phyloP scores from a whole-genome alignment of 2,113 vertebrate species.

The Psittacus erithacus region DNA sequence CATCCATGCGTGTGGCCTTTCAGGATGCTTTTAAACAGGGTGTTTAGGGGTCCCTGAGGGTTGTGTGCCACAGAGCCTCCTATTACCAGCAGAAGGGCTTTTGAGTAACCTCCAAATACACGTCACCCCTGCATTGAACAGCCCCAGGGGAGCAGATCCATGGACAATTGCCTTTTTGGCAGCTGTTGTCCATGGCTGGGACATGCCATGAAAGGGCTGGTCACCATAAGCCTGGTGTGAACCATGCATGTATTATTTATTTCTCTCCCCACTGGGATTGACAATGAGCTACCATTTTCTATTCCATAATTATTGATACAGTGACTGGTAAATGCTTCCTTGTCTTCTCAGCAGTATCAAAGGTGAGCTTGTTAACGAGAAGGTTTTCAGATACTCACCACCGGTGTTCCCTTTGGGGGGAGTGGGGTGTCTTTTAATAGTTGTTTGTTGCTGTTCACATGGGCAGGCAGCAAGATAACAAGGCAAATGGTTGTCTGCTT shows the following conservation, averaged over 20 bases:
- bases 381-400: not conserved
- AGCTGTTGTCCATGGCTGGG: not conserved
- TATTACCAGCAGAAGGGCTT: not conserved
- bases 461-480: constrained; percentile 28
- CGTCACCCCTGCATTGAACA: not conserved
- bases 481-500: constrained; percentile 38
- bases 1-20: rapidly evolving
- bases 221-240: rapidly evolving
- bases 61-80: not conserved
- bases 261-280: not conserved
- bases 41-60: not conserved
- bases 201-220: not conserved
- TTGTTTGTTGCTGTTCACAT: constrained; percentile 29
- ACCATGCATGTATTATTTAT: not conserved
- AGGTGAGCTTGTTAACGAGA: constrained; percentile 40
- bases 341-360: not conserved
- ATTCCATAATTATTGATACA: not conserved
- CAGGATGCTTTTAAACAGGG: not conserved
- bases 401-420: not conserved
- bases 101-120: not conserved
- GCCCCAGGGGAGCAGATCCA: not conserved
- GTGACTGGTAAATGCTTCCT: constrained; percentile 1
- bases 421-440: not conserved
- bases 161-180: not conserved
- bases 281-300: not conserved